Evolutionary conservation across 2,113 vertebrate species (phyloP), one percentile per base, ranked within the genome.

Genomic region (Pipa parva): DNA sequence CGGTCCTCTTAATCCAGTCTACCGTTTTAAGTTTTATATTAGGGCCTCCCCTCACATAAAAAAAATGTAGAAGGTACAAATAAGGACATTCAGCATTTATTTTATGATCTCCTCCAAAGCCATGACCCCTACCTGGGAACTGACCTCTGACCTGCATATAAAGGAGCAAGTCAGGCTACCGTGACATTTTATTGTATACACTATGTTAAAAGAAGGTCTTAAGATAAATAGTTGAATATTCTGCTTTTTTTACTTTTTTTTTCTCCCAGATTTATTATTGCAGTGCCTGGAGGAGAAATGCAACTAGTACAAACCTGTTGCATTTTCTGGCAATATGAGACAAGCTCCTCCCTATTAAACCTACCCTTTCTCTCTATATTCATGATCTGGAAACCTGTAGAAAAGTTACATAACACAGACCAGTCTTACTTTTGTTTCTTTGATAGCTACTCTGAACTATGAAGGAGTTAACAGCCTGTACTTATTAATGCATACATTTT

Each of bases 241-340:
- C 28, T 57, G 26, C 20, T 24, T 39, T 46, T 22, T 42, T 21
- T 15, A 5, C 26, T 12, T 50, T 21, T 54, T 5, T 22, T 52
- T n/a, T 33, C 62, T 33, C 36, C 62, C 59, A 45, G 25, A 54
- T 58, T 24, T 58, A n/a, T 50, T 39, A 56, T 29, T 63, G 54
- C 57, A 42, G 58, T 70, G 66, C 66, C 66, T 58, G 11, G 56
- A 70, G 58, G 66, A 70, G 57, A 45, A 45, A 46, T 39, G 13
- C 51, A 46, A 39, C 66, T 54, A 70, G 66, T 70, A 27, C 25
- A 45, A 61, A 70, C 66, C 61, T 70, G 66, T 58, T 29, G 58
- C 33, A 54, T 70, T 70, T 70, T 58, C 66, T 70, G 37, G 58
- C 66, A 61, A 5, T 51, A 29, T 52, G n/a, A 42, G 39, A n/a